Evolutionary conservation across 2,888 invertebrate genomes (phyloP).

Genomic region (Andrena marginata): DNA sequence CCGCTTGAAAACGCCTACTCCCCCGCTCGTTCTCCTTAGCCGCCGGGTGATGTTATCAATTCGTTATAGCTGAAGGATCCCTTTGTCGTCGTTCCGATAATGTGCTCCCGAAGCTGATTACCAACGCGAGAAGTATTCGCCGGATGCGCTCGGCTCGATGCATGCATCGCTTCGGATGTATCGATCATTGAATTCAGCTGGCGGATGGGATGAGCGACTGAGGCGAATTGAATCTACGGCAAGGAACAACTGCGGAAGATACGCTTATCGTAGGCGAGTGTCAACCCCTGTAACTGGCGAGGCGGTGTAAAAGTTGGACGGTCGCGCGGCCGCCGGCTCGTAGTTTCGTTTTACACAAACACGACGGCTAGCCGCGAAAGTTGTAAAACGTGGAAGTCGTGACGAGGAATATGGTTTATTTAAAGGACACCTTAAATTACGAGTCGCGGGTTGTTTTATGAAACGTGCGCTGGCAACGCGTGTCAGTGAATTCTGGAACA

Average conservation of each 20-base stretch:
- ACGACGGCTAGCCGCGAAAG: constrained; percentile 2
- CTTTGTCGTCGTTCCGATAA: constrained; percentile 16
- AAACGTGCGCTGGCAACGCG: background rate
- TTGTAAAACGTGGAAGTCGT: constrained; percentile 27
- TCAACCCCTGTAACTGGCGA: constrained; percentile 4
- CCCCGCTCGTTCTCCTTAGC: constrained; percentile 16
- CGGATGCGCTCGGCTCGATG: background rate
- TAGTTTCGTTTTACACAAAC: constrained; percentile 41
- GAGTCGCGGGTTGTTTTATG: constrained; percentile 2
- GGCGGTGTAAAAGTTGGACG: constrained; percentile 31
- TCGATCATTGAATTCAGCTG: constrained; percentile 8
- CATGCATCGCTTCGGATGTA: background rate
- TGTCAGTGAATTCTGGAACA: background rate
- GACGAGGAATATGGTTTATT: constrained; percentile 13
- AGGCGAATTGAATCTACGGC: constrained; percentile 11
- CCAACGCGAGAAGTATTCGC: background rate
- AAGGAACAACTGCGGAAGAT: constrained; percentile 9
- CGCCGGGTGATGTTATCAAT: constrained; percentile 16
- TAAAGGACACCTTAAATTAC: constrained; percentile 24
- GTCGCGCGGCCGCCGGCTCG: constrained; percentile 12
- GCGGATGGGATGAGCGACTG: background rate
- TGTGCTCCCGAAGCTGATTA: background rate
- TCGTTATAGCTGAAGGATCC: constrained; percentile 34
- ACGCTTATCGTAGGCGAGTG: constrained; percentile 27
- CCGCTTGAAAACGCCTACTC: constrained; percentile 10